Conservation (phyloP, 2,888 invertebrate species). For the Nesidiocoris tenuis region DNA sequence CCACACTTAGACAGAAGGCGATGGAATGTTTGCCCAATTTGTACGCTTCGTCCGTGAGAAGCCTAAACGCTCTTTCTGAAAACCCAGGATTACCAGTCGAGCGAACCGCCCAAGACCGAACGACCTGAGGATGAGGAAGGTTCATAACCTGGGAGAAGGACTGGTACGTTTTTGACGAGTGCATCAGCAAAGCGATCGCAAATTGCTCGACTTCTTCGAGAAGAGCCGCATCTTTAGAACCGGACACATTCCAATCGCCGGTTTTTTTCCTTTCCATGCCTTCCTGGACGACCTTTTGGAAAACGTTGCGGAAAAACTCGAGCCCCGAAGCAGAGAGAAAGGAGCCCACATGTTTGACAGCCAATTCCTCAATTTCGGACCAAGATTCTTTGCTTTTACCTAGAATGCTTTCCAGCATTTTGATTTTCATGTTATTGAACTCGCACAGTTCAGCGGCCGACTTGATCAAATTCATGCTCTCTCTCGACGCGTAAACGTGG, state of each 20-base stretch:
- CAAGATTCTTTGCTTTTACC: background rate
- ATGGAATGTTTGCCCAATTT: background rate
- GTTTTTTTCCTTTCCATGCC: background rate
- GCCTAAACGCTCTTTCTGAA: background rate
- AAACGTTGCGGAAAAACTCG: constrained; percentile 21
- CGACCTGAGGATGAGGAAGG: background rate
- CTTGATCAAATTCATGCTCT: constrained; percentile 10
- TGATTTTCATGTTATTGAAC: constrained; percentile 19
- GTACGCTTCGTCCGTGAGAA: background rate
- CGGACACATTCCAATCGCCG: background rate
- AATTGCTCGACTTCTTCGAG: background rate
- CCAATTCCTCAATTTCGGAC: constrained; percentile 4
- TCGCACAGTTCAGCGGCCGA: constrained; percentile 27
- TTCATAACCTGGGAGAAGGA: constrained; percentile 10
- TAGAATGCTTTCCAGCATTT: constrained; percentile 3
- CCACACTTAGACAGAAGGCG: constrained; percentile 1
- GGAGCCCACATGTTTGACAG: constrained; percentile 7
- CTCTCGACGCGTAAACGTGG: constrained; percentile 9
- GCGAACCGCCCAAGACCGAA: background rate
- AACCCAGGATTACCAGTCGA: constrained; percentile 9
- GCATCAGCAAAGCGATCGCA: constrained; percentile 4
- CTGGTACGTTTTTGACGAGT: constrained; percentile 8
- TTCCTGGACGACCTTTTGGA: constrained; percentile 3
- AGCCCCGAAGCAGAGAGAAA: background rate
- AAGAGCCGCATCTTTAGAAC: background rate